Percentiles rank a stretch among this genome's conserved stretches.
These are phyloP conservation scores for Branchellion lobata DNA, from an alignment of 2,888 invertebrate species.

Conservation along the genomic window DNA sequence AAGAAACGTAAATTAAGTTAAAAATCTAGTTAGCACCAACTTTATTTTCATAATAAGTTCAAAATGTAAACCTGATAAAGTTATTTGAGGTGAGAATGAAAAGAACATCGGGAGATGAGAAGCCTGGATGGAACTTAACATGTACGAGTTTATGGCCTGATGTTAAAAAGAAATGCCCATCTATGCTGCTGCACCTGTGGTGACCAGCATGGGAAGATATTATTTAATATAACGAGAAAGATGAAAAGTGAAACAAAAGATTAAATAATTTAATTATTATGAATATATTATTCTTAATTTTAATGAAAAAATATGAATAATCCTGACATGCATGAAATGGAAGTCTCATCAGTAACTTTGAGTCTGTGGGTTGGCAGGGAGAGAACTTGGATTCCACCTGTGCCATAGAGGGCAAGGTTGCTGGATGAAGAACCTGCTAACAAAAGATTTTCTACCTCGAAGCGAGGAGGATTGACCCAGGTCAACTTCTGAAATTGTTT, in stretches of 20 bases:
- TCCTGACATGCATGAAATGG: conserved; percentile 22
- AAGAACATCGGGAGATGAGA: conserved; percentile 74
- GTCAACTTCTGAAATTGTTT: conserved; percentile 69
- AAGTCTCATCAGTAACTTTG: conserved; percentile 66
- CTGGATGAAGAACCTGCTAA: conserved; percentile 71
- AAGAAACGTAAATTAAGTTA: background rate
- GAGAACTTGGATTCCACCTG: conserved; percentile 71
- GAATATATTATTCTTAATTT: background rate
- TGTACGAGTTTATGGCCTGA: conserved; percentile 63
- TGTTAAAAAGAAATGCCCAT: conserved; percentile 73
- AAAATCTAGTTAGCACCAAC: background rate
- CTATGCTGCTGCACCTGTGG: conserved; percentile 75
- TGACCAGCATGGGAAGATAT: too few species aligned
- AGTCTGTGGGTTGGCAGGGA: conserved; percentile 75
- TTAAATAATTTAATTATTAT: too few species aligned
- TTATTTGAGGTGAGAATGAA: conserved; percentile 82
- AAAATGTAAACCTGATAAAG: conserved; percentile 70
- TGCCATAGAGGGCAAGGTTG: conserved; percentile 72
- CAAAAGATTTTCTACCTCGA: conserved; percentile 71
- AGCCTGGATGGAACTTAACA: conserved; percentile 83
- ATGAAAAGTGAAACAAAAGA: too few species aligned
- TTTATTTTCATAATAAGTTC: background rate
- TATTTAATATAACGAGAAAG: too few species aligned
- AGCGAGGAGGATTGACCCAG: conserved; percentile 71
- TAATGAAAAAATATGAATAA: too few species aligned